A percentile compares a stretch with the other conserved stretches of the same genome.
Conservation (phyloP, 1,140 invertebrate species). For the Brachionus manjavacas region DNA sequence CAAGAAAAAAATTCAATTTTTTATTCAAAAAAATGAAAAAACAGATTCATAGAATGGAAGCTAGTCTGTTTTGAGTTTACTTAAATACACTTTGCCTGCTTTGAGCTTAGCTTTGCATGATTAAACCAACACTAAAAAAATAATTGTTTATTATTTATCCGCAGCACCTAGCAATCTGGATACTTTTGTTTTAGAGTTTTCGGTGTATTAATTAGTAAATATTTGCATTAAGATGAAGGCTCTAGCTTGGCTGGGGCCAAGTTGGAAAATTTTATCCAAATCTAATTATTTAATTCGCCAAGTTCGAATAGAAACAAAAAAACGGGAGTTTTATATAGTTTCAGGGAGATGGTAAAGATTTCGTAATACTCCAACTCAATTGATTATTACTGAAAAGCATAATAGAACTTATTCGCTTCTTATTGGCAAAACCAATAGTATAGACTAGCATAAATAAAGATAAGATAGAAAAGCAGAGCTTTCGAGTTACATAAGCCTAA, state of each 20-base stretch:
- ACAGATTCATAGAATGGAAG: not conserved
- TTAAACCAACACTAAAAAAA: not conserved
- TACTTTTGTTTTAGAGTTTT: not conserved
- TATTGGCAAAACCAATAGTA: not conserved
- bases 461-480: not conserved
- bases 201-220: conserved; percentile 8
- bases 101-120: not conserved
- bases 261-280: not conserved
- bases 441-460: not conserved
- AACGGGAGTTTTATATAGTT: not conserved
- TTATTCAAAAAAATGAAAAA: not conserved
- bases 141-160: conserved; percentile 14
- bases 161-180: not conserved
- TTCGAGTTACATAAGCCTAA: not conserved
- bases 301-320: not conserved
- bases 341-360: not conserved
- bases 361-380: conserved; percentile 25
- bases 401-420: not conserved
- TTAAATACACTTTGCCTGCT: conserved; percentile 40
- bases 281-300: conserved; percentile 10
- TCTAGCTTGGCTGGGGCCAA: not conserved
- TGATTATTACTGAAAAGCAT: conserved; percentile 15
- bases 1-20: not conserved
- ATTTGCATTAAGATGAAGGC: not conserved
- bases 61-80: not conserved